Evolutionary conservation across 37 sponge, comb jelly and placozoan species (phyloP).

Genomic region (Cladorhizidae sp.): DNA sequence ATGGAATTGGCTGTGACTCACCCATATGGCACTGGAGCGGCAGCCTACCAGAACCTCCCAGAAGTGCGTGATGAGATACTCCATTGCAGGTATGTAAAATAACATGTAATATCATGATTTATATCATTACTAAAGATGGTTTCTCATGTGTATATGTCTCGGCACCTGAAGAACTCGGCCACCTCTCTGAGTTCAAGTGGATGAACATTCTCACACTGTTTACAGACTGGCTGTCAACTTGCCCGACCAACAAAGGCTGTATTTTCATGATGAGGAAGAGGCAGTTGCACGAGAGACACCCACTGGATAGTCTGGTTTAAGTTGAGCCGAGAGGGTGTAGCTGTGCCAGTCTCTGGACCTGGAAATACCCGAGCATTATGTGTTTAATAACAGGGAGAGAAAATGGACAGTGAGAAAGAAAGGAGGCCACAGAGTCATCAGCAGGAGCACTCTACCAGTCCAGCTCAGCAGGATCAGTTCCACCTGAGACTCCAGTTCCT

Average conservation of each 20-base stretch:
- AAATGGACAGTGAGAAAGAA: no score
- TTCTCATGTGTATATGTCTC: background rate
- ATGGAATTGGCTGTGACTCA: background rate
- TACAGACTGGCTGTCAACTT: background rate
- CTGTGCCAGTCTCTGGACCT: background rate
- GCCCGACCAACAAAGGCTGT: no score
- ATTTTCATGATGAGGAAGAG: constrained; percentile 1
- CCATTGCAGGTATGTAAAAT: no score
- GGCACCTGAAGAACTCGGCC: no score
- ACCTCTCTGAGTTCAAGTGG: background rate
- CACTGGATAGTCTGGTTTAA: background rate
- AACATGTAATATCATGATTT: no score
- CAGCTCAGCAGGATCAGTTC: background rate
- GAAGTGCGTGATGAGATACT: no score
- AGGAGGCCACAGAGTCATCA: no score
- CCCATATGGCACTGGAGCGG: background rate
- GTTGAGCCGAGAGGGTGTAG: background rate
- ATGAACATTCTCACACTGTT: constrained; percentile 4
- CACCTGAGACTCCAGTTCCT: constrained; percentile 15
- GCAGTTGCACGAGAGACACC: background rate
- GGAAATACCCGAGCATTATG: background rate
- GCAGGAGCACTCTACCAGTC: constrained; percentile 11
- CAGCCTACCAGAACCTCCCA: background rate
- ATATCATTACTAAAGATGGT: no score
- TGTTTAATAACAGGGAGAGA: background rate